phyloP scores from a whole-genome alignment of 2,113 vertebrate genomes.

The Isichthys henryi region DNA sequence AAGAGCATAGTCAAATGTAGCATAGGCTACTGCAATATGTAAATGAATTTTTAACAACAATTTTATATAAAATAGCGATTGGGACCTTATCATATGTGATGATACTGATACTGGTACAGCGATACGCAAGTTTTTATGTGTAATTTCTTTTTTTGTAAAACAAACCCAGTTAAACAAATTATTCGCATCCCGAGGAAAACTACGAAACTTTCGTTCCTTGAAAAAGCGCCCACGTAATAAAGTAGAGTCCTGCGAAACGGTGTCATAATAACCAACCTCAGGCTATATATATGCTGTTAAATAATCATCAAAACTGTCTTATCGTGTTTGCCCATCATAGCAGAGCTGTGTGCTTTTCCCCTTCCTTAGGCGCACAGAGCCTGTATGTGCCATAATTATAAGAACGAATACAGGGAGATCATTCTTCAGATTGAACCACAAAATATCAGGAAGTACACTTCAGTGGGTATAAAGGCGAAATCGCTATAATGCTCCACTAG shows the following conservation, averaged over 20 bases:
- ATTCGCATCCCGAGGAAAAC: neutral
- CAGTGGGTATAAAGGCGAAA: neutral
- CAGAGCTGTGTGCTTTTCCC: slow-evolving; percentile 47
- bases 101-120: neutral
- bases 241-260: neutral
- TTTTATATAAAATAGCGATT: neutral
- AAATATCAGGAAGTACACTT: neutral
- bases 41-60: neutral
- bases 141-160: neutral
- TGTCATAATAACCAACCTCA: slow-evolving; percentile 24
- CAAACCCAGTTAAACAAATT: neutral
- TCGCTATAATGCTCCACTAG: neutral
- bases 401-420: slow-evolving; percentile 37
- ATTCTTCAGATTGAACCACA: slow-evolving; percentile 58
- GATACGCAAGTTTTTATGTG: neutral
- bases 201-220: neutral
- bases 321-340: slow-evolving; percentile 66
- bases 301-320: slow-evolving; percentile 37
- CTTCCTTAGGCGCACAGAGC: slow-evolving; percentile 43
- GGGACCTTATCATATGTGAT: neutral
- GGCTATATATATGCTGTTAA: slow-evolving; percentile 33
- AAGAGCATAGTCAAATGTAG: neutral
- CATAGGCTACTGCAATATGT: neutral
- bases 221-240: neutral
- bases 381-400: slow-evolving; percentile 55